Percentiles rank a stretch among this genome's conserved stretches.
phyloP scores from a whole-genome alignment of 2,888 invertebrate species.

The Calephelis perditalis region DNA sequence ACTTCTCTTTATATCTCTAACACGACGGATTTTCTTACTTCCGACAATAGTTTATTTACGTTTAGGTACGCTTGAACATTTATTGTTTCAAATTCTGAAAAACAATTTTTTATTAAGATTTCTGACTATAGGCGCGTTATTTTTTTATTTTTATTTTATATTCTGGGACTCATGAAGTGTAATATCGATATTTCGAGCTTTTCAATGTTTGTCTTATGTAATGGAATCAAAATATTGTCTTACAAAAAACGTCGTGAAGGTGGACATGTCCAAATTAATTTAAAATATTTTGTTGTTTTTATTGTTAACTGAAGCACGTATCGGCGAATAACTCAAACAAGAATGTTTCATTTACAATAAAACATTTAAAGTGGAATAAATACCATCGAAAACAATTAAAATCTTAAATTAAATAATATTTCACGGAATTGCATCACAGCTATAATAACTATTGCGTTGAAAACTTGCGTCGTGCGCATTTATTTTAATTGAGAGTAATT shows the following conservation, averaged over 20 bases:
- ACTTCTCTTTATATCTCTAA: conserved; percentile 33
- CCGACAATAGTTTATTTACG: conserved; percentile 8
- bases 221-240: too few relatives aligned
- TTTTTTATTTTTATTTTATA: too few relatives aligned
- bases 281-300: too few relatives aligned
- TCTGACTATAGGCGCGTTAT: not conserved
- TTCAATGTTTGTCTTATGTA: too few relatives aligned
- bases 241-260: too few relatives aligned
- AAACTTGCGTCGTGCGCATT: conserved; percentile 21
- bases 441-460: conserved; percentile 5
- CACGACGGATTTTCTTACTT: conserved; percentile 22
- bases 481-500: conserved; percentile 33
- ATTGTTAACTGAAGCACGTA: conserved; percentile 3
- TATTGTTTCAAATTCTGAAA: conserved; percentile 15
- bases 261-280: too few relatives aligned
- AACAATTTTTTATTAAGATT: conserved; percentile 8
- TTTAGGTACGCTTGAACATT: conserved; percentile 20
- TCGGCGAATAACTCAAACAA: not conserved
- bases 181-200: too few relatives aligned
- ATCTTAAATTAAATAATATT: not conserved
- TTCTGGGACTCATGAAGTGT: too few relatives aligned
- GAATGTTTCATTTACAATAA: not conserved
- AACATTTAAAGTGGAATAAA: not conserved
- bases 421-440: conserved; percentile 31
- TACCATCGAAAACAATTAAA: not conserved